These are phyloP conservation scores for Mactromeris polynyma DNA, from an alignment of 2,888 invertebrate genomes.

Conservation along the genomic window DNA sequence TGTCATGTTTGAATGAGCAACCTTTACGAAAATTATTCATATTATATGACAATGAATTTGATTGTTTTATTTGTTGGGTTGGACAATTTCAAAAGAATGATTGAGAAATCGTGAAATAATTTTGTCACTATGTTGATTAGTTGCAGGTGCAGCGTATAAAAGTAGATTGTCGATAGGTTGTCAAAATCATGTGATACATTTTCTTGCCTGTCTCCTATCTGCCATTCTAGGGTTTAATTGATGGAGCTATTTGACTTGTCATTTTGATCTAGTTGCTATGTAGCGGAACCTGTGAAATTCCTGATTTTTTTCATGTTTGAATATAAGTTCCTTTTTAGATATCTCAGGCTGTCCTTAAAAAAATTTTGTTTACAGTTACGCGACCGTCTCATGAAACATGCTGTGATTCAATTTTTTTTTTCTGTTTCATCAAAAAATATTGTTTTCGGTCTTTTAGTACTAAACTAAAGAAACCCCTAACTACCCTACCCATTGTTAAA, in stretches of 20 bases:
- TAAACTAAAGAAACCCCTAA: too few species aligned
- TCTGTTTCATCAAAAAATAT: too few species aligned
- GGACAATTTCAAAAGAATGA: conserved; percentile 23
- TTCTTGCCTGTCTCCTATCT: neutral
- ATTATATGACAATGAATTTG: conserved; percentile 28
- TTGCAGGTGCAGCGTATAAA: conserved; percentile 23
- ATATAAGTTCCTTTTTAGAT: too few species aligned
- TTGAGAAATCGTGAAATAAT: conserved; percentile 36
- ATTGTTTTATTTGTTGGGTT: conserved; percentile 35
- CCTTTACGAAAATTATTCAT: conserved; percentile 27
- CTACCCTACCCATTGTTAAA: too few species aligned
- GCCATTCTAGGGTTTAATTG: conserved; percentile 8
- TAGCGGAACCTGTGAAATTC: neutral
- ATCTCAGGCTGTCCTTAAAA: too few species aligned
- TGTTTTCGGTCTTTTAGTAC: too few species aligned
- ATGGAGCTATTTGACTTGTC: conserved; percentile 7
- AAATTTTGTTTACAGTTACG: too few species aligned
- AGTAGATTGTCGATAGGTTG: conserved; percentile 29
- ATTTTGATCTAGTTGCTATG: neutral
- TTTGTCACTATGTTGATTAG: neutral
- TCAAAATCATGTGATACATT: conserved; percentile 9
- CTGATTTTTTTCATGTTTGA: neutral
- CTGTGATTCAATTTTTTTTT: too few species aligned
- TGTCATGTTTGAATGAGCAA: conserved; percentile 17
- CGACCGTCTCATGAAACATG: too few species aligned